These are phyloP conservation scores for Drosophila koepferae DNA, from an alignment of 2,888 invertebrate species.

Conservation along the genomic window DNA sequence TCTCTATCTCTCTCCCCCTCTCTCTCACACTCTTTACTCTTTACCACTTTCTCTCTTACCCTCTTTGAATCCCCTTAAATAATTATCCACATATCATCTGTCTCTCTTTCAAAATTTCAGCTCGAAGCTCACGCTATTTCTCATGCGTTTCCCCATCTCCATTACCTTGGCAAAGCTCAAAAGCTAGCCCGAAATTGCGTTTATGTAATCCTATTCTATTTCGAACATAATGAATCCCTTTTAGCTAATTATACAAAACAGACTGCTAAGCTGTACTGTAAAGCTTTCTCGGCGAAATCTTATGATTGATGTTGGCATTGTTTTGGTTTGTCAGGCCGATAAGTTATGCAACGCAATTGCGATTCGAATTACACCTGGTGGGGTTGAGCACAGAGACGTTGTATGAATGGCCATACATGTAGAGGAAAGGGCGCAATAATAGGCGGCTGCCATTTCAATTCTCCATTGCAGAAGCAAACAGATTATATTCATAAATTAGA, in stretches of 20 bases:
- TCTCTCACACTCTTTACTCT: too few species aligned
- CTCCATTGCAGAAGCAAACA: constrained; percentile 61
- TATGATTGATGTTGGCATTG: constrained; percentile 84
- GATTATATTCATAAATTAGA: constrained; percentile 83
- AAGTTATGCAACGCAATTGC: constrained; percentile 57
- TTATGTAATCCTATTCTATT: constrained; percentile 11
- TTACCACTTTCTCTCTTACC: too few species aligned
- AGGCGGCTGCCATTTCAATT: constrained; percentile 47
- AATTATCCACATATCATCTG: neutral
- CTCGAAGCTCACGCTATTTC: neutral
- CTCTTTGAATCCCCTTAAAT: neutral
- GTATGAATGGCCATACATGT: neutral
- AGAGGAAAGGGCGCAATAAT: constrained; percentile 29
- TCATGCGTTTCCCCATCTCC: neutral
- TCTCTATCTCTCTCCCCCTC: neutral
- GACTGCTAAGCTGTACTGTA: constrained; percentile 48
- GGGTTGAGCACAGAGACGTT: constrained; percentile 1
- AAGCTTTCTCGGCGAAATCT: constrained; percentile 52
- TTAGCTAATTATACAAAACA: constrained; percentile 68
- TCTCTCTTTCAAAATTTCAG: too few species aligned
- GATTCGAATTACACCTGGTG: constrained; percentile 75
- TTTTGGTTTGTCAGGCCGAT: constrained; percentile 75
- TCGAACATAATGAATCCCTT: constrained; percentile 51
- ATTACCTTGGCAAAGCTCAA: neutral
- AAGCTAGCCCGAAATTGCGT: neutral